These are phyloP conservation scores for Amphipyra tragopoginis DNA, from an alignment of 2,888 invertebrate genomes.

Conservation along the genomic window DNA sequence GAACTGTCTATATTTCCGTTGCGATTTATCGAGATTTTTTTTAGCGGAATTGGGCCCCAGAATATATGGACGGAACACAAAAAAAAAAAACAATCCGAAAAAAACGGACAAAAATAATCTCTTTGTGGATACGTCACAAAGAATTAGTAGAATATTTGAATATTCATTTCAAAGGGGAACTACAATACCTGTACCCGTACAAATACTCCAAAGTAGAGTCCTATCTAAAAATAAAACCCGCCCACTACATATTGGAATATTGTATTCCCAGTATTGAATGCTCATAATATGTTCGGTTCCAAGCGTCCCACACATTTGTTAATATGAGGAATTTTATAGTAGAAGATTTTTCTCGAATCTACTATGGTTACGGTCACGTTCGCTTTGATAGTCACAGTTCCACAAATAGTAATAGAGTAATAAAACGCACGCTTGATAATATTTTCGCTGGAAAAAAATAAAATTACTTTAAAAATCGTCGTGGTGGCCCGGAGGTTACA, in stretches of 20 bases:
- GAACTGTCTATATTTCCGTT: no score
- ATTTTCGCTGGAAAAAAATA: no score
- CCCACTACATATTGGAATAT: neutral
- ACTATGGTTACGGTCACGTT: neutral
- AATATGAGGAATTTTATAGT: neutral
- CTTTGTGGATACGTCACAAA: neutral
- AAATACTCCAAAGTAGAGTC: conserved; percentile 6
- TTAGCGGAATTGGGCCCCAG: no score
- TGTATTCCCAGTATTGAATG: neutral
- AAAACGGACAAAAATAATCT: no score
- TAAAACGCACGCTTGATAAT: no score
- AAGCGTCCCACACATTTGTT: neutral
- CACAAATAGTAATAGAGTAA: neutral
- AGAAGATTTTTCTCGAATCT: neutral
- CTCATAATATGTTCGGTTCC: neutral
- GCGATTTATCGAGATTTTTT: no score
- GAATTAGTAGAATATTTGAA: conserved; percentile 2
- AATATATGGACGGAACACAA: no score
- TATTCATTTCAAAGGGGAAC: conserved; percentile 11
- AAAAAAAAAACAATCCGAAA: no score
- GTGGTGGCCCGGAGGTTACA: no score
- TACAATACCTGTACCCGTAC: neutral
- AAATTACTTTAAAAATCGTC: no score
- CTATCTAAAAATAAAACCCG: neutral
- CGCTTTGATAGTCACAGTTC: neutral